These are phyloP conservation scores for Desmophyllum pertusum DNA, from an alignment of 92 coral and sea anemone genomes.

Conservation along the genomic window DNA sequence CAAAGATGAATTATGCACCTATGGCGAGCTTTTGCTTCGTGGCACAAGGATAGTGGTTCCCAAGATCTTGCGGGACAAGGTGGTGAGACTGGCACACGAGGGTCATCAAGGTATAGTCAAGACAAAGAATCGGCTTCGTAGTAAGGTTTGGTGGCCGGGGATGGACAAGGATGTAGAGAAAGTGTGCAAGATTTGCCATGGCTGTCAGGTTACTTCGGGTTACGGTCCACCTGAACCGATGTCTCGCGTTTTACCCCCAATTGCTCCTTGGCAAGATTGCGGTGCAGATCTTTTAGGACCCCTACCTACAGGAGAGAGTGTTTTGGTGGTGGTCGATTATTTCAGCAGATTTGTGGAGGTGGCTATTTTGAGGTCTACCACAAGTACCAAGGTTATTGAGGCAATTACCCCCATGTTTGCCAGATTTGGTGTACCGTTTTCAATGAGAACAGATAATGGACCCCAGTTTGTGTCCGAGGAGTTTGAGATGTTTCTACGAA, in stretches of 20 bases:
- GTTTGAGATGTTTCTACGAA: no score
- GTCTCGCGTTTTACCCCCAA: conserved; percentile 33
- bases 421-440: conserved; percentile 33
- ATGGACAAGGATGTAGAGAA: conserved; percentile 55
- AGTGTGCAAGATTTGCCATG: conserved; percentile 41
- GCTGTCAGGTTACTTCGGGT: conserved; percentile 49
- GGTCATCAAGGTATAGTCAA: conserved; percentile 46
- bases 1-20: no score
- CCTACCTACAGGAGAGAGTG: no score
- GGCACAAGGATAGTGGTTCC: conserved; percentile 37
- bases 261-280: conserved; percentile 52
- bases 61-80: no score
- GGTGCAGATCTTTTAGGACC: no score
- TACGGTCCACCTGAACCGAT: conserved; percentile 40
- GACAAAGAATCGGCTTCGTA: conserved; percentile 37
- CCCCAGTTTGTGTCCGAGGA: neutral
- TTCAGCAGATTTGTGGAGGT: no score
- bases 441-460: conserved; percentile 20
- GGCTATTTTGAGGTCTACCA: no score
- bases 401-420: conserved; percentile 31
- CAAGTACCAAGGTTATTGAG: no score
- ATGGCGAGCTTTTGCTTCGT: conserved; percentile 28
- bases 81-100: no score
- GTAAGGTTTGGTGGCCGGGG: conserved; percentile 58
- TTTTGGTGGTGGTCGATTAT: no score